Evolutionary conservation across 2,797 vertebrate genomes (phyloP), one percentile per base, ranked within the genome.

Genomic region (Aselliscus stoliczkanus): DNA sequence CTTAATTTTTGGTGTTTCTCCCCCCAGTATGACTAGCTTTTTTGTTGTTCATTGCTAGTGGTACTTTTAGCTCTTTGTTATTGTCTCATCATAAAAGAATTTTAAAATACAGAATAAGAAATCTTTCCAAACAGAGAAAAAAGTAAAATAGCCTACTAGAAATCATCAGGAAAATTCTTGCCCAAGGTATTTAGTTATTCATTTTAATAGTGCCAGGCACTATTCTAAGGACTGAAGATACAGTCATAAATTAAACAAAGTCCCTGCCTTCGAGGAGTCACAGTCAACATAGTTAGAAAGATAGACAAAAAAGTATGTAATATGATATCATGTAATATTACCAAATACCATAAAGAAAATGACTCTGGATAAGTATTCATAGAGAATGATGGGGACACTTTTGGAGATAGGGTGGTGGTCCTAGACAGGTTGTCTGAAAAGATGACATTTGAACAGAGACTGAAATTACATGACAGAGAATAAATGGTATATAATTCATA

Each of bases 21-120:
- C n/a, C 50, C 15, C 15, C 13, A 27, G 18, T 31, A 65, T 27
- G 58, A 65, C 72, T 80, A 70, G 34, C 9, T 64, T 72, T 92
- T 80, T 77, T 67, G 27, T 69, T 90, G 25, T 77, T 77, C 86
- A 83, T 77, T 87, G 21, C 13, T 60, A 90, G 58, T 27, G 23
- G 29, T 23, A n/a, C 18, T 79, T 89, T 92, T 67, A 42, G 64
- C 62, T 92, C 18, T 89, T 70, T 47, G 52, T 42, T 75, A 65
- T 44, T 93, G 65, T 82, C 95, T 95, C 34, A 90, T 81, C 27
- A 82, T 77, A 69, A 95, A 85, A 91, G 15, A 93, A 65, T 31
- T 69, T 21, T 77, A 92, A 95, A 94, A 77, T 70, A 5, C 44
- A 18, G 39, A 80, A 64, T 58, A 82, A 91, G 39, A n/a, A 65